phyloP scores from a whole-genome alignment of 2,888 invertebrate genomes.

The Yponomeuta malinellus region DNA sequence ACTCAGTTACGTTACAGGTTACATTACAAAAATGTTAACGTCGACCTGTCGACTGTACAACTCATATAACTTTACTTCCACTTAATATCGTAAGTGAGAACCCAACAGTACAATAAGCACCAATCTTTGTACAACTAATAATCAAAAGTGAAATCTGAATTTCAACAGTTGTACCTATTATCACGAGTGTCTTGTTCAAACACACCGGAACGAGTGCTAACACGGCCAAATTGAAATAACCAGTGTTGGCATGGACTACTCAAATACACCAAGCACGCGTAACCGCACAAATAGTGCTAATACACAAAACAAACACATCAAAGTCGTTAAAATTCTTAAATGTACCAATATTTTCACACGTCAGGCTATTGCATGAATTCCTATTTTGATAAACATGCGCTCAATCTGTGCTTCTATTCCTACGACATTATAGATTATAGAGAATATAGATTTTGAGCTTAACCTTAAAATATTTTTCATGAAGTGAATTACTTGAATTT shows the following conservation, averaged over 20 bases:
- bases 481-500: too few relatives aligned
- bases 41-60: too few relatives aligned
- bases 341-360: constrained; percentile 5
- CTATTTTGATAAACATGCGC: neutral
- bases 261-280: constrained; percentile 13
- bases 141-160: constrained; percentile 10
- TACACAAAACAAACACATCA: neutral
- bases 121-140: neutral
- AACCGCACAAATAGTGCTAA: neutral
- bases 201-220: constrained; percentile 38
- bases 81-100: neutral
- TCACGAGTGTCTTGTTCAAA: constrained; percentile 22
- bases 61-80: too few relatives aligned
- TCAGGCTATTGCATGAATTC: neutral
- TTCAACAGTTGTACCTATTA: constrained; percentile 2
- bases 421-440: too few relatives aligned
- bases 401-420: too few relatives aligned
- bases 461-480: too few relatives aligned
- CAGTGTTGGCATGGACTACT: constrained; percentile 42
- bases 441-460: too few relatives aligned
- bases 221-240: constrained; percentile 55
- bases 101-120: neutral
- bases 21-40: too few relatives aligned
- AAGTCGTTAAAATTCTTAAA: neutral
- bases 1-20: too few relatives aligned